A percentile compares a stretch with the other conserved stretches of the same genome.
These are phyloP conservation scores for Drosophila elegans DNA, from an alignment of 1,140 invertebrate species.

Conservation along the genomic window DNA sequence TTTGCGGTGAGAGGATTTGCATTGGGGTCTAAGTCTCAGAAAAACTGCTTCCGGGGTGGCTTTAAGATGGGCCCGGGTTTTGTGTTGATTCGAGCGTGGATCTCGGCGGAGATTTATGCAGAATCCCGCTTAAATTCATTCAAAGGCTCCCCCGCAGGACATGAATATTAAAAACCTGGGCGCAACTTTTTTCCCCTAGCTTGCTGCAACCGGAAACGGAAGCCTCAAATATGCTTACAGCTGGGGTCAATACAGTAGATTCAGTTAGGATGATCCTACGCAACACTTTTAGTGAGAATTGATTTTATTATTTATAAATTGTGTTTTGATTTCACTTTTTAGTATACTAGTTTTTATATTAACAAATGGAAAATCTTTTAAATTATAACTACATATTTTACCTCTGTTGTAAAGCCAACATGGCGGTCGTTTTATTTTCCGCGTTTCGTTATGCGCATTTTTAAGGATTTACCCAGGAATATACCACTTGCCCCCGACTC, in stretches of 20 bases:
- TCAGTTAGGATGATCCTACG: background rate
- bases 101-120: constrained; percentile 61
- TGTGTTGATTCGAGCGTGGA: constrained; percentile 76
- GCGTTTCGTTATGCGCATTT: constrained; percentile 69
- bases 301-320: too few relatives aligned
- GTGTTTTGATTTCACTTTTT: too few relatives aligned
- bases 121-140: constrained; percentile 47
- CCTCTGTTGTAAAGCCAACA: constrained; percentile 19
- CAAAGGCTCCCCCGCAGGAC: constrained; percentile 48
- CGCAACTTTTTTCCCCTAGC: constrained; percentile 17
- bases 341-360: too few relatives aligned
- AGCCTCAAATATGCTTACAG: constrained; percentile 25
- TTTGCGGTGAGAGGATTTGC: constrained; percentile 76
- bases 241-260: background rate
- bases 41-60: constrained; percentile 16
- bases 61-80: constrained; percentile 37
- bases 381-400: background rate
- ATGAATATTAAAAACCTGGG: constrained; percentile 68
- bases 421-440: constrained; percentile 42
- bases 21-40: constrained; percentile 42
- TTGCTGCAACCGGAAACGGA: constrained; percentile 48
- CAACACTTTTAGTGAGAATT: too few relatives aligned
- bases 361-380: background rate
- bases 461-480: constrained; percentile 54
- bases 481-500: background rate